These are phyloP conservation scores for Melanotaenia trifasciata DNA, from an alignment of 2,797 vertebrate species.

Conservation along the genomic window DNA sequence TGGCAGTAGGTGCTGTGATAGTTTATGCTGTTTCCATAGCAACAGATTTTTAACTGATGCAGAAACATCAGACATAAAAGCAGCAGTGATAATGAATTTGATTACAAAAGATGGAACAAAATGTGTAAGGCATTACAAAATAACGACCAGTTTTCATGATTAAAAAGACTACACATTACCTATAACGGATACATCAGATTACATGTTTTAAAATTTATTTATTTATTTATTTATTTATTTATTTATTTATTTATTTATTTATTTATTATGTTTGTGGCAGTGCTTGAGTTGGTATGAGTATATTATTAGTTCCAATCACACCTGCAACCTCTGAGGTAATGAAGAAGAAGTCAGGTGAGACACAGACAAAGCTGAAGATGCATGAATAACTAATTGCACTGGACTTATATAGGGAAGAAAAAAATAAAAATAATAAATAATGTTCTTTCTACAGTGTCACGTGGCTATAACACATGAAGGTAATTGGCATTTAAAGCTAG, in stretches of 20 bases:
- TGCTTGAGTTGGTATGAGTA: neutral
- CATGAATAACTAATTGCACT: slow-evolving; percentile 7
- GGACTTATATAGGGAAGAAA: too few species aligned
- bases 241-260: neutral
- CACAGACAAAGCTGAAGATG: slow-evolving; percentile 17
- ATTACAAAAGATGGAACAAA: slow-evolving; percentile 4
- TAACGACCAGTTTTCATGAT: neutral
- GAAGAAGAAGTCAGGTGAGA: neutral
- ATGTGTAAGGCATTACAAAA: neutral
- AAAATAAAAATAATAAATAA: neutral
- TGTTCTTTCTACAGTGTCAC: neutral
- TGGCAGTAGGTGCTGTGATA: slow-evolving; percentile 15
- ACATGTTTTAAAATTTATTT: neutral
- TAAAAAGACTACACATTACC: neutral
- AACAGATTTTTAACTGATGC: slow-evolving; percentile 36
- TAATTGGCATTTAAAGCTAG: slow-evolving; percentile 6
- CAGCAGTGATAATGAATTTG: slow-evolving; percentile 14
- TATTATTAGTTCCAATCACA: neutral
- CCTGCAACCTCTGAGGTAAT: neutral
- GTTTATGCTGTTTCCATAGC: slow-evolving; percentile 50
- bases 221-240: neutral
- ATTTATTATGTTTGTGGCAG: neutral
- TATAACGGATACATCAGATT: neutral
- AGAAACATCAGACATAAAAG: slow-evolving; percentile 15
- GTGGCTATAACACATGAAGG: slow-evolving; percentile 7